Conservation (phyloP, 2,113 vertebrate genomes). For the Dendrocopos noguchii region DNA sequence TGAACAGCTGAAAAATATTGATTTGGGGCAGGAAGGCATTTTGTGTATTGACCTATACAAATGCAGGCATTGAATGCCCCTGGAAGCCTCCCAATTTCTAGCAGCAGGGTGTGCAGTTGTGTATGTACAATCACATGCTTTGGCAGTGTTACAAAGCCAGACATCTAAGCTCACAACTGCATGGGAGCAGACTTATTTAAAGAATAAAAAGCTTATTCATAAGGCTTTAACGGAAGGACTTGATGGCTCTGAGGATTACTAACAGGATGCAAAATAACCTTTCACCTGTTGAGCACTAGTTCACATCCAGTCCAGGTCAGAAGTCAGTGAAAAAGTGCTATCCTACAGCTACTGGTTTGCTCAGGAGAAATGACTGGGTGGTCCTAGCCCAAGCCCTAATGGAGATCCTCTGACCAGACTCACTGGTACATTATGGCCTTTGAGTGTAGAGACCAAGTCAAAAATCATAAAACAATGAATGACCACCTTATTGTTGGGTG, state of each 20-base stretch:
- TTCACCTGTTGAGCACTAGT: conserved; percentile 4
- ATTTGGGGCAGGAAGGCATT: background rate
- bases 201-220: conserved; percentile 11
- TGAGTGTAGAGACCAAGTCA: background rate
- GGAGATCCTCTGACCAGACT: background rate
- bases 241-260: background rate
- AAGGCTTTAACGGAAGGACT: conserved; percentile 17
- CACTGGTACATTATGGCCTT: background rate
- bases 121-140: background rate
- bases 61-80: conserved; percentile 6
- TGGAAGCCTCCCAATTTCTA: conserved; percentile 47
- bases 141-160: conserved; percentile 47
- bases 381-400: background rate
- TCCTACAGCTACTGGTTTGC: background rate
- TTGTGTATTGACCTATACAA: background rate
- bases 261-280: background rate
- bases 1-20: background rate
- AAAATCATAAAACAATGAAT: background rate
- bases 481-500: background rate
- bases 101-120: conserved; percentile 2
- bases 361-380: background rate
- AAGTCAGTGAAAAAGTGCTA: conserved; percentile 9
- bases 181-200: conserved; percentile 30
- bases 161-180: background rate
- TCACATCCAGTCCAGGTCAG: background rate